These are phyloP conservation scores for Rhynchomys soricoides DNA, from an alignment of 2,113 vertebrate species.

Conservation along the genomic window DNA sequence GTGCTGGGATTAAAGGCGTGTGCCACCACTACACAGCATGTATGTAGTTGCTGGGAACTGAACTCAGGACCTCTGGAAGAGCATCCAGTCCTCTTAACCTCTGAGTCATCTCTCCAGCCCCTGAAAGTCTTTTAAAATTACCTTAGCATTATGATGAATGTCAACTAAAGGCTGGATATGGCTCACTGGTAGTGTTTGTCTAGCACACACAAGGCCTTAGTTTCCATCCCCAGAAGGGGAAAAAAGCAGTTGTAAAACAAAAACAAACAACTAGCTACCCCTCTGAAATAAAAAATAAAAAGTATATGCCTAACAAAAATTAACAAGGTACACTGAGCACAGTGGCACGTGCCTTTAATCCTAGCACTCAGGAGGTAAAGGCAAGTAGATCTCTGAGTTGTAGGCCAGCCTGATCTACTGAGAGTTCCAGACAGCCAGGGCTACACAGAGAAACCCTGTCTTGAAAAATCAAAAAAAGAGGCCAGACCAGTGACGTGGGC, in stretches of 20 bases:
- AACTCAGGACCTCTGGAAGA: too few species aligned
- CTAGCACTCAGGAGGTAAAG: neutral
- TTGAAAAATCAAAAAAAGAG: neutral
- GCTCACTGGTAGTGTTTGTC: neutral
- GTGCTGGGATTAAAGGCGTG: too few species aligned
- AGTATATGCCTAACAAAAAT: neutral
- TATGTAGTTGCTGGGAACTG: too few species aligned
- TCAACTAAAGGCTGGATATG: neutral
- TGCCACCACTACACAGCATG: too few species aligned
- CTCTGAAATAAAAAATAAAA: neutral
- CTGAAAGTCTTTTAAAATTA: slow-evolving; percentile 11
- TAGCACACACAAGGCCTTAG: neutral
- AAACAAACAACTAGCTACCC: neutral
- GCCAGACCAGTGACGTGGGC: too few species aligned
- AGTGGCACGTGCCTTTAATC: neutral
- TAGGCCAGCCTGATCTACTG: neutral
- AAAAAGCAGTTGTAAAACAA: neutral
- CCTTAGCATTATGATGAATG: neutral
- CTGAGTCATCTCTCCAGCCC: too few species aligned
- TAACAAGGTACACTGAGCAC: neutral
- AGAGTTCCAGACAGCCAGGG: neutral
- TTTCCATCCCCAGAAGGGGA: neutral
- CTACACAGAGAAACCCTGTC: neutral
- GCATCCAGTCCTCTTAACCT: too few species aligned
- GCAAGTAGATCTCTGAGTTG: neutral